phyloP scores from a whole-genome alignment of 2,888 invertebrate genomes.

The Lithophane leautieri region DNA sequence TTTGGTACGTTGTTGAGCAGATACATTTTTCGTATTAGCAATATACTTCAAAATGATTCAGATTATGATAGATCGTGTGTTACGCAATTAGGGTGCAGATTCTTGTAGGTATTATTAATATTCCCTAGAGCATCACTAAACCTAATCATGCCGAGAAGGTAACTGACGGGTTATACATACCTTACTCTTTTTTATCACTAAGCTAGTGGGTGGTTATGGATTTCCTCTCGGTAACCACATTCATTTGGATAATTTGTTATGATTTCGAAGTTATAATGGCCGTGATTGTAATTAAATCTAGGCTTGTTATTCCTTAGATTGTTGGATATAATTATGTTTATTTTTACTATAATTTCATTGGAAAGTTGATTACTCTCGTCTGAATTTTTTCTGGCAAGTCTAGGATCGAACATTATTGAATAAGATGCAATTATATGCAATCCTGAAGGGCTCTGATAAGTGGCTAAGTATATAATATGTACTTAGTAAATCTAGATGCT shows the following conservation, averaged over 20 bases:
- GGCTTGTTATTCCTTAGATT: not conserved
- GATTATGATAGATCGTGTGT: too few relatives aligned
- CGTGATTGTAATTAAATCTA: constrained; percentile 10
- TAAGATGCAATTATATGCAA: not conserved
- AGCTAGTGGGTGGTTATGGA: constrained; percentile 47
- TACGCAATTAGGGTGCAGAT: not conserved
- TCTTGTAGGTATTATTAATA: constrained; percentile 3
- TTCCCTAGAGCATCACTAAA: constrained; percentile 42
- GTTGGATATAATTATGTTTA: not conserved
- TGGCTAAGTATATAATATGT: too few relatives aligned
- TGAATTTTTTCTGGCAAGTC: not conserved
- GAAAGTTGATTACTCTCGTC: not conserved
- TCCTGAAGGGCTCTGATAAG: not conserved
- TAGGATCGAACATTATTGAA: not conserved
- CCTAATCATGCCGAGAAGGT: constrained; percentile 38
- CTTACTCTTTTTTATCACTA: constrained; percentile 46
- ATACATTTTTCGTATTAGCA: too few relatives aligned
- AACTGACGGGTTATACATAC: constrained; percentile 50
- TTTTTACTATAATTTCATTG: not conserved
- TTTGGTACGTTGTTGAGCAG: too few relatives aligned
- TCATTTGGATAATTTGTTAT: constrained; percentile 23
- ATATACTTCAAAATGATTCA: too few relatives aligned
- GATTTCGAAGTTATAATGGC: constrained; percentile 27
- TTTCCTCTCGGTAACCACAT: constrained; percentile 46
- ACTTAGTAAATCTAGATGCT: not conserved